Evolutionary conservation across 2,113 vertebrate species (phyloP).

Genomic region (Oxyura jamaicensis): DNA sequence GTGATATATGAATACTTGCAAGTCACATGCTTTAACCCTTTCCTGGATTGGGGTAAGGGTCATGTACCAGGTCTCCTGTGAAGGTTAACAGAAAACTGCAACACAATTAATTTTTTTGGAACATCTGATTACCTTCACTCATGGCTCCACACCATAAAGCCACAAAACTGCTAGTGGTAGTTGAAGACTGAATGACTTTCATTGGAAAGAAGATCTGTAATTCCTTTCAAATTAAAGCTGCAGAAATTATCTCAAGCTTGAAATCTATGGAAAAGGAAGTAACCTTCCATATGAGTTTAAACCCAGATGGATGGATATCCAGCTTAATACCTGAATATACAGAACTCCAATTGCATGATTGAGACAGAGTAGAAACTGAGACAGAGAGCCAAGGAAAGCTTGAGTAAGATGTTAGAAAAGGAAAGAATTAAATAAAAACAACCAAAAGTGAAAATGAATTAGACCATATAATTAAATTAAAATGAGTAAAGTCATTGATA

Average conservation of each 20-base stretch:
- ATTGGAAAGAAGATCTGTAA: not conserved
- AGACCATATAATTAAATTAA: not conserved
- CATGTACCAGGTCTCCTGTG: not conserved
- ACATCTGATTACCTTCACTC: not conserved
- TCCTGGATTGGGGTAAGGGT: not conserved
- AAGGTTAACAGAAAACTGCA: not conserved
- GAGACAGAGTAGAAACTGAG: not conserved
- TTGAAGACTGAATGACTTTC: not conserved
- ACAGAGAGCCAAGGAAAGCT: not conserved
- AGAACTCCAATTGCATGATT: not conserved
- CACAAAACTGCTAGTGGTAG: not conserved
- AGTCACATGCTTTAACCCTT: not conserved
- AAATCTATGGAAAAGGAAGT: not conserved
- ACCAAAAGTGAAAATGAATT: not conserved
- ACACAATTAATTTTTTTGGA: not conserved
- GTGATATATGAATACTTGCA: not conserved
- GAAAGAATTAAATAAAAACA: not conserved
- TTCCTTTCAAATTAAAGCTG: not conserved
- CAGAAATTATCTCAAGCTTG: not conserved
- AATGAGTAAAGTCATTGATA: not conserved
- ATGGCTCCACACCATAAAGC: not conserved
- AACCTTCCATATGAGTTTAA: not conserved
- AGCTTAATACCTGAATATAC: not conserved
- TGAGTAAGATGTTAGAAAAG: not conserved
- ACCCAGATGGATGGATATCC: not conserved